Evolutionary conservation across 2,888 invertebrate genomes (phyloP).

Genomic region (Volucella zonaria): DNA sequence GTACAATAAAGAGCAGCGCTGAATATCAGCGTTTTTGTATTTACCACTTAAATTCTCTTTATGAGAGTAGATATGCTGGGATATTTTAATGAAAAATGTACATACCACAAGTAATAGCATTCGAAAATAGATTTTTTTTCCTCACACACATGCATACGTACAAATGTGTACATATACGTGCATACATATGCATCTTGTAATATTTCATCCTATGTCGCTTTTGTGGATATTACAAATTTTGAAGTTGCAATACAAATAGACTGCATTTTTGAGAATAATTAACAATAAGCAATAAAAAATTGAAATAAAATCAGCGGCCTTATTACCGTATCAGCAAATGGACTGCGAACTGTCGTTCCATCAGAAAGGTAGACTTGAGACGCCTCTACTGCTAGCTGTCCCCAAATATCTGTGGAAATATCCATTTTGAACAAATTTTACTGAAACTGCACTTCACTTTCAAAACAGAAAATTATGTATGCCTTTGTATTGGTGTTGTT

Average conservation of each 20-base stretch:
- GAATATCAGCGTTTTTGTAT: too few relatives aligned
- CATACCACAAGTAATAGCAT: constrained; percentile 20
- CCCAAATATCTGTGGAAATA: constrained; percentile 92
- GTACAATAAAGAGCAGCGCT: too few relatives aligned
- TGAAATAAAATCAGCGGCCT: neutral
- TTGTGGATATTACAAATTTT: constrained; percentile 1
- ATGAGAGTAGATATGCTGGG: too few relatives aligned
- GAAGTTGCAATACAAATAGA: constrained; percentile 31
- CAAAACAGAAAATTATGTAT: constrained; percentile 3
- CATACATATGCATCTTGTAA: neutral
- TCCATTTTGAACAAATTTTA: constrained; percentile 84
- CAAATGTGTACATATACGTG: too few relatives aligned
- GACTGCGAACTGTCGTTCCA: constrained; percentile 89
- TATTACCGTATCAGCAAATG: constrained; percentile 92
- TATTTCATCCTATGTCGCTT: constrained; percentile 16
- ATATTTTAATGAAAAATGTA: neutral
- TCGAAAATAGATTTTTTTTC: constrained; percentile 56
- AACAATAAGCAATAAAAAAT: neutral
- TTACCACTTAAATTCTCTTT: too few relatives aligned
- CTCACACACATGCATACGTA: too few relatives aligned
- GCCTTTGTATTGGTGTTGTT: neutral
- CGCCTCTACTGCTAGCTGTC: constrained; percentile 93
- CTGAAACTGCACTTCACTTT: constrained; percentile 39
- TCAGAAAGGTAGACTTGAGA: constrained; percentile 93
- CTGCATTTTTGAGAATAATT: constrained; percentile 12